Percentiles rank a stretch among this genome's conserved stretches.
Conservation (phyloP, 1,140 invertebrate genomes). For the Drosophila ogumai region DNA sequence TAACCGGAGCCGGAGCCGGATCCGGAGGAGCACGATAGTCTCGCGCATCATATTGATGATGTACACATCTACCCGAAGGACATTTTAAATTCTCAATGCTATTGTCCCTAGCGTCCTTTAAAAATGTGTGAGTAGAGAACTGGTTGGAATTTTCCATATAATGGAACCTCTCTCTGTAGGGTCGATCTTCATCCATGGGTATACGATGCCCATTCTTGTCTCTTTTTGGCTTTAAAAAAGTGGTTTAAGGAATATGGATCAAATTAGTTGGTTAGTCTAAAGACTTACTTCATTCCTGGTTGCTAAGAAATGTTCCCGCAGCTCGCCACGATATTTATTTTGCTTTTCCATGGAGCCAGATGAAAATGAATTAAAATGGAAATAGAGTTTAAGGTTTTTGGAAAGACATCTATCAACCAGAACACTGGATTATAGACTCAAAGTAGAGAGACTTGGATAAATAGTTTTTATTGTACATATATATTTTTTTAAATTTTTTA, state of each 20-base stretch:
- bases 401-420: not conserved
- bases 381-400: not conserved
- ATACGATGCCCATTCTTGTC: not conserved
- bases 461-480: constrained; percentile 18
- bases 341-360: constrained; percentile 5
- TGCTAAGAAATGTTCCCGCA: constrained; percentile 8
- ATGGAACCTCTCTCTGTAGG: not conserved
- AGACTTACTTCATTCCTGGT: not conserved
- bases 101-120: not conserved
- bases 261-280: not conserved
- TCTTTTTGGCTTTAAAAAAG: not conserved
- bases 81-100: not conserved
- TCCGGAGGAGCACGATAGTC: not conserved
- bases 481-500: constrained; percentile 9
- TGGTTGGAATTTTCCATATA: not conserved
- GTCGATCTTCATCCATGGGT: not conserved
- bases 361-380: no score
- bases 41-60: not conserved
- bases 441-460: constrained; percentile 9
- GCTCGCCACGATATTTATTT: constrained; percentile 14
- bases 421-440: not conserved
- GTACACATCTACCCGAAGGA: not conserved
- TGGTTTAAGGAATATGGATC: not conserved
- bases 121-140: not conserved
- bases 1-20: not conserved